These are phyloP conservation scores for Neodiprion pinetum DNA, from an alignment of 1,140 invertebrate genomes.

Conservation along the genomic window DNA sequence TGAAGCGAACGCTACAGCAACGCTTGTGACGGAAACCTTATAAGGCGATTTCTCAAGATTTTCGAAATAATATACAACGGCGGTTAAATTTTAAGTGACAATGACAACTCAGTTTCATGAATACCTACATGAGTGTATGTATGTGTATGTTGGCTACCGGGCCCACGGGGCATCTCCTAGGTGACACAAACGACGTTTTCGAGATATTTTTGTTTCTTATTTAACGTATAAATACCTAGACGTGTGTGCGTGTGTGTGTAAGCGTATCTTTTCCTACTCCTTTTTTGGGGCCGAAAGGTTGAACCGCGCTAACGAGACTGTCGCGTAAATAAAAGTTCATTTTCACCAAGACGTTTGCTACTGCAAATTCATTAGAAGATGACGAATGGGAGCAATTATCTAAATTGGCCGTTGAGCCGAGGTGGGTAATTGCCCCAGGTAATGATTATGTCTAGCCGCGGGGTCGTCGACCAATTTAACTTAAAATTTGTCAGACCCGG, in stretches of 20 bases:
- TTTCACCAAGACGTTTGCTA: slow-evolving; percentile 6
- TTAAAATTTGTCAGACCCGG: too few relatives aligned
- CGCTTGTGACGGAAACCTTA: neutral
- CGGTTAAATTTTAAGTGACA: slow-evolving; percentile 5
- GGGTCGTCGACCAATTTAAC: too few relatives aligned
- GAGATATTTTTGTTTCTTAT: too few relatives aligned
- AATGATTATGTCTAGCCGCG: neutral
- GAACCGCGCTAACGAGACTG: slow-evolving; percentile 10
- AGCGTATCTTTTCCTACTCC: neutral
- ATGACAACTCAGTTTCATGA: slow-evolving; percentile 2
- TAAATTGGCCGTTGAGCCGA: neutral
- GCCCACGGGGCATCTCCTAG: neutral
- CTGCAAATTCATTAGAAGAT: slow-evolving; percentile 12
- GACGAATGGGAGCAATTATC: neutral
- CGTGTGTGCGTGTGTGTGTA: neutral
- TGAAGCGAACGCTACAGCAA: neutral
- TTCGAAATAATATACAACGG: neutral
- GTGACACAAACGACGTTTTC: neutral
- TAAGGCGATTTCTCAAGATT: neutral
- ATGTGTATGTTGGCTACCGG: neutral
- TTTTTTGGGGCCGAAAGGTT: slow-evolving; percentile 2
- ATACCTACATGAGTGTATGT: neutral
- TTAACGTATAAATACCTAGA: too few relatives aligned
- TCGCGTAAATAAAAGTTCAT: slow-evolving; percentile 9
- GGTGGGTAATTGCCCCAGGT: neutral